These are phyloP conservation scores for Solenopsis invicta DNA, from an alignment of 1,140 invertebrate genomes.

Conservation along the genomic window DNA sequence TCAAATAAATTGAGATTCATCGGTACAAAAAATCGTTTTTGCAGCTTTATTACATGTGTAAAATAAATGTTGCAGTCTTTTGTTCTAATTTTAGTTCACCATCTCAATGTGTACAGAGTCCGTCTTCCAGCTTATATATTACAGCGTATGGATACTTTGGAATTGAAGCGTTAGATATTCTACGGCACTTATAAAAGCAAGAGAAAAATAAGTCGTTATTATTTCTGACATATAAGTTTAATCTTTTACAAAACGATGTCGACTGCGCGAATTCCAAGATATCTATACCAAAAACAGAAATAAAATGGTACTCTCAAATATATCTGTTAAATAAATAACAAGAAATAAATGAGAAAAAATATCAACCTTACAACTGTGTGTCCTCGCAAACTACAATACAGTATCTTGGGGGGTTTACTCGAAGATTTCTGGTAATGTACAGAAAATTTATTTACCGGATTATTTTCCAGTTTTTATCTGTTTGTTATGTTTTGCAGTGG, in stretches of 20 bases:
- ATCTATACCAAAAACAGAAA: background rate
- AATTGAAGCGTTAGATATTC: background rate
- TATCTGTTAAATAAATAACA: conserved; percentile 36
- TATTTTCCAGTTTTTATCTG: conserved; percentile 24
- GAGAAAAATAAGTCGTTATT: conserved; percentile 26
- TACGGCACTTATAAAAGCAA: background rate
- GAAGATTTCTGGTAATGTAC: background rate
- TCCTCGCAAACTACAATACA: background rate
- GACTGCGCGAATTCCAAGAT: conserved; percentile 6
- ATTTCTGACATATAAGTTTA: background rate
- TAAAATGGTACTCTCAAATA: conserved; percentile 7
- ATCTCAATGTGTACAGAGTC: conserved; percentile 20
- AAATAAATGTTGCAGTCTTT: conserved; percentile 30
- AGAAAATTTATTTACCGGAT: background rate
- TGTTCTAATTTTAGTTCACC: background rate
- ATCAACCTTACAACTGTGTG: background rate
- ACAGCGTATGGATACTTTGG: conserved; percentile 20
- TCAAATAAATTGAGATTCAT: conserved; percentile 59
- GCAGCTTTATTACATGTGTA: conserved; percentile 41
- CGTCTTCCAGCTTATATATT: conserved; percentile 29
- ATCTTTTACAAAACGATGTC: background rate
- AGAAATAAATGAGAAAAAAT: conserved; percentile 22
- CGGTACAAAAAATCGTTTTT: conserved; percentile 8
- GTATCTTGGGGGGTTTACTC: background rate
- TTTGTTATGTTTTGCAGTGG: conserved; percentile 77